phyloP scores from a whole-genome alignment of 2,113 vertebrate genomes.

The Rhinopithecus roxellana region DNA sequence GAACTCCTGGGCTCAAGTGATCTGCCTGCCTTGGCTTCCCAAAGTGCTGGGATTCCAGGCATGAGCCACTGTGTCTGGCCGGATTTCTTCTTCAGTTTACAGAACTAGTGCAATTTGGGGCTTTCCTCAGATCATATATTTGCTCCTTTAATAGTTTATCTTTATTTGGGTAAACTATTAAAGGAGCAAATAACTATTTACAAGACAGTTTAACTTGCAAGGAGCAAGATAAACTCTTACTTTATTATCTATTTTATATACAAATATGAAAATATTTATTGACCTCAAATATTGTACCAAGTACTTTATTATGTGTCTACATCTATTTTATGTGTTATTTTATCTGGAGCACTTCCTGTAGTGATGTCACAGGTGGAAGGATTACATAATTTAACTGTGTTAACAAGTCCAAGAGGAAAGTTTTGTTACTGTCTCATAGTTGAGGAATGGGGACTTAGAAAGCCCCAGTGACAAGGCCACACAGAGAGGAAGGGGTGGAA shows the following conservation, averaged over 20 bases:
- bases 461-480: not conserved
- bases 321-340: not conserved
- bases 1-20: too few relatives aligned
- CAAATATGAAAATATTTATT: not conserved
- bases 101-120: not conserved
- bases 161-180: too few relatives aligned
- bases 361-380: not conserved
- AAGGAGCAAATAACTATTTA: too few relatives aligned
- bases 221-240: not conserved
- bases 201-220: too few relatives aligned
- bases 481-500: not conserved
- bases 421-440: too few relatives aligned
- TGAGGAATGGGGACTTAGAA: not conserved
- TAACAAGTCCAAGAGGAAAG: not conserved
- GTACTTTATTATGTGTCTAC: not conserved
- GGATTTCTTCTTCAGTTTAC: not conserved
- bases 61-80: too few relatives aligned
- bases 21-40: too few relatives aligned
- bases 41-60: too few relatives aligned
- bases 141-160: not conserved
- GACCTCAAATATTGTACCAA: not conserved
- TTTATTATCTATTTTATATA: not conserved
- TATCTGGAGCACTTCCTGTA: not conserved
- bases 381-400: not conserved
- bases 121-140: not conserved